Evolutionary conservation across 2,797 vertebrate genomes (phyloP).

Genomic region (Phoeniculus purpureus): DNA sequence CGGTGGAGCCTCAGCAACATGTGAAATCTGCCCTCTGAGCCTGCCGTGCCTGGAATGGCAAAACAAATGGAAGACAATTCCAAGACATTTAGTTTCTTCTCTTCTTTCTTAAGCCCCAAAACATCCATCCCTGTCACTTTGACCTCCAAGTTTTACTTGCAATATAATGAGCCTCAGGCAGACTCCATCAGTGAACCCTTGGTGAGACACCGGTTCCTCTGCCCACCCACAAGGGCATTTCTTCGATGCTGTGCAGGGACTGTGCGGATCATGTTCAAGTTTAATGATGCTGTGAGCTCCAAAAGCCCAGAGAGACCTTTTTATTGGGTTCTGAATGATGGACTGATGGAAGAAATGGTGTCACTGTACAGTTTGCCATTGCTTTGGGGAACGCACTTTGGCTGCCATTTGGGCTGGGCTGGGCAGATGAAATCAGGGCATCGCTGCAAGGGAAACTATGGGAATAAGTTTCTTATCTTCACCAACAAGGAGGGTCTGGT

Average conservation of each 20-base stretch:
- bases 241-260: neutral
- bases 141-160: constrained; percentile 36
- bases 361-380: neutral
- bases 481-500: too few species aligned
- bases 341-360: neutral
- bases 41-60: neutral
- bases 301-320: neutral
- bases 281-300: neutral
- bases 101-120: neutral
- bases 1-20: neutral
- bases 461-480: neutral
- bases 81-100: neutral
- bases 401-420: neutral
- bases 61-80: neutral
- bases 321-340: rapidly evolving
- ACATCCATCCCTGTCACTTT: neutral
- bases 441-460: rapidly evolving
- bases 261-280: neutral
- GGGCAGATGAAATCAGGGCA: neutral
- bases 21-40: constrained; percentile 14
- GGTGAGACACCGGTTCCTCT: neutral
- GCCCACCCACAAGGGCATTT: neutral
- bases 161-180: constrained; percentile 37
- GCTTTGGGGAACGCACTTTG: neutral
- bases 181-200: neutral